phyloP scores from a whole-genome alignment of 2,888 invertebrate species.

The Tubulanus polymorphus region DNA sequence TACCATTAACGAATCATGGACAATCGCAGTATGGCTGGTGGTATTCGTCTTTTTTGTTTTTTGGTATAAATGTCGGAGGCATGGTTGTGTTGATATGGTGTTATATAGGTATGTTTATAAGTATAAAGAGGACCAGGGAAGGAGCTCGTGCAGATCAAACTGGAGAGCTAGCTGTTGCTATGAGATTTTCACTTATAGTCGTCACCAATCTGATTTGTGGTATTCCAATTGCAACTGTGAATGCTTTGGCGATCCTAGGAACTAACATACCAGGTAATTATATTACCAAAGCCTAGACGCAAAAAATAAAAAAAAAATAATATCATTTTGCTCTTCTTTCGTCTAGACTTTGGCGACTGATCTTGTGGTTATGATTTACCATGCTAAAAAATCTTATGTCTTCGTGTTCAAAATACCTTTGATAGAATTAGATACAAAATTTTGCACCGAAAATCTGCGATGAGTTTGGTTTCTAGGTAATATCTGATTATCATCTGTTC shows the following conservation, averaged over 20 bases:
- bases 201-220: conserved; percentile 68
- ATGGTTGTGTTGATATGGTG: conserved; percentile 48
- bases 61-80: conserved; percentile 60
- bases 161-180: conserved; percentile 64
- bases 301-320: too few relatives aligned
- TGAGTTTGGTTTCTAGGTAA: too few relatives aligned
- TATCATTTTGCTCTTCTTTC: too few relatives aligned
- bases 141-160: conserved; percentile 59
- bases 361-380: too few relatives aligned
- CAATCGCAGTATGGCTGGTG: conserved; percentile 67
- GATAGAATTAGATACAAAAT: too few relatives aligned
- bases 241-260: conserved; percentile 61
- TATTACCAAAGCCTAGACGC: too few relatives aligned
- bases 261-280: conserved; percentile 60
- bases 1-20: conserved; percentile 68
- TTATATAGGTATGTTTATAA: conserved; percentile 64
- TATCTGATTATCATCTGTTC: too few relatives aligned
- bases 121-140: conserved; percentile 62
- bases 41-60: conserved; percentile 67
- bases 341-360: too few relatives aligned
- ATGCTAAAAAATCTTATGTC: too few relatives aligned
- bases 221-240: conserved; percentile 66
- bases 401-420: too few relatives aligned
- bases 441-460: too few relatives aligned
- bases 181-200: conserved; percentile 68